Conservation (phyloP, 2,797 vertebrate genomes). For the Holocentrus rufus region DNA sequence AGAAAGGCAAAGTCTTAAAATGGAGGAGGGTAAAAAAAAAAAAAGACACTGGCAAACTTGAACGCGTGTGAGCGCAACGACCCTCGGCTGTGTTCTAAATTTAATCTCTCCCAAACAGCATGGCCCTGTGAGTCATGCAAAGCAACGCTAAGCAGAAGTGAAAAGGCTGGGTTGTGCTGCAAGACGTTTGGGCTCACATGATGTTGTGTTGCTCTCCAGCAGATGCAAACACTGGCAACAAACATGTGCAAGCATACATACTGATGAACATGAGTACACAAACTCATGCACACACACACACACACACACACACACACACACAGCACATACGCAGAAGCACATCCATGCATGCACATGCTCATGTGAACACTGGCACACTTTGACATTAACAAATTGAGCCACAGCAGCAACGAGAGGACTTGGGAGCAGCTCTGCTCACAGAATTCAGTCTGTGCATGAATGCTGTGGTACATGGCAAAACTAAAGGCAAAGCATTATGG, state of each 20-base stretch:
- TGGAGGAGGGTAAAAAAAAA: slow-evolving; percentile 25
- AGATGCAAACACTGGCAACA: slow-evolving; percentile 36
- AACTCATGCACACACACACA: not conserved
- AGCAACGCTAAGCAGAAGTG: slow-evolving; percentile 27
- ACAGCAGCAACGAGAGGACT: not conserved
- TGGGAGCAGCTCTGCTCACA: slow-evolving; percentile 19
- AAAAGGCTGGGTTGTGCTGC: not conserved
- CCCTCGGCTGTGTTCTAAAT: slow-evolving; percentile 75
- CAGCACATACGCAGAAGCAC: not conserved
- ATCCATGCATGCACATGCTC: slow-evolving; percentile 13
- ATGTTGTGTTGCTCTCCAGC: slow-evolving; percentile 16
- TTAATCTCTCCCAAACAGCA: slow-evolving; percentile 65
- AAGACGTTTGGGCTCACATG: slow-evolving; percentile 15
- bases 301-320: not conserved
- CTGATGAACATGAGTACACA: slow-evolving; percentile 15
- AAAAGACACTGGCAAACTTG: not conserved
- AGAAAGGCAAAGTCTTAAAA: slow-evolving; percentile 36
- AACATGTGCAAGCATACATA: slow-evolving; percentile 30
- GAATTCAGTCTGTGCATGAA: slow-evolving; percentile 12
- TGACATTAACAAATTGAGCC: slow-evolving; percentile 31
- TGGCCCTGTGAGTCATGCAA: slow-evolving; percentile 67
- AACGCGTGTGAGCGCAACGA: slow-evolving; percentile 37
- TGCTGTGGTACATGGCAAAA: slow-evolving; percentile 14
- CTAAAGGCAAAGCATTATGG: slow-evolving; percentile 36
- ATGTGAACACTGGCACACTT: slow-evolving; percentile 3